Evolutionary conservation across 2,797 vertebrate species (phyloP).

Genomic region (Lacerta agilis): DNA sequence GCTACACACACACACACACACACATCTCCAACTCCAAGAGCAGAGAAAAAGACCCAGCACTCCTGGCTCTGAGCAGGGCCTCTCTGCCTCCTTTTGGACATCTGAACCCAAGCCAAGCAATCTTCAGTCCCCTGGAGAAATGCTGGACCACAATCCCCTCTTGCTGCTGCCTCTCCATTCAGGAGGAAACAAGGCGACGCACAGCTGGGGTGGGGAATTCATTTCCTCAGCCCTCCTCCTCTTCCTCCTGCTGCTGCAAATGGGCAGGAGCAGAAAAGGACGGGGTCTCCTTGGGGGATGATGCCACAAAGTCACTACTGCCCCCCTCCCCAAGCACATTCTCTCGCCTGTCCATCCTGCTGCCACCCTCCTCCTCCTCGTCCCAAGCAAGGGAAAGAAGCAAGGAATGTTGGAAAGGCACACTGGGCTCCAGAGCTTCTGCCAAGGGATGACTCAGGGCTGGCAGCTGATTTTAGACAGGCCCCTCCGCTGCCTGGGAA

Average conservation of each 20-base stretch:
- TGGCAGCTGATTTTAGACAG: neutral
- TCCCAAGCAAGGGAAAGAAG: neutral
- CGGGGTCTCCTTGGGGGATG: neutral
- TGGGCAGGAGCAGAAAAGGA: neutral
- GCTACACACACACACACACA: too few relatives aligned
- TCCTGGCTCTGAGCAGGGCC: neutral
- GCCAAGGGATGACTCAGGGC: conserved; percentile 26
- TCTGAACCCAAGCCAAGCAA: neutral
- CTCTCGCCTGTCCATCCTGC: too few relatives aligned
- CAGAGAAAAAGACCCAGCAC: neutral
- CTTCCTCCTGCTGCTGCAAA: neutral
- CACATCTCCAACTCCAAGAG: neutral
- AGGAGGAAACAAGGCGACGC: neutral
- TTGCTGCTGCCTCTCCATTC: neutral
- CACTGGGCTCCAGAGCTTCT: neutral
- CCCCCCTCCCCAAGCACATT: too few relatives aligned
- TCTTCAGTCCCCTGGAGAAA: neutral
- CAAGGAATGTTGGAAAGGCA: conserved; percentile 21
- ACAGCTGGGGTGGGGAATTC: too few relatives aligned
- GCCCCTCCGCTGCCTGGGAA: neutral
- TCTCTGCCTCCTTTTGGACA: neutral
- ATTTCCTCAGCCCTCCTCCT: too few relatives aligned
- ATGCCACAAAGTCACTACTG: neutral
- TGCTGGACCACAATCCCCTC: neutral
- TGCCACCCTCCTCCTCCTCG: neutral